phyloP scores from a whole-genome alignment of 2,113 vertebrate genomes.

The Cephalopterus ornatus region DNA sequence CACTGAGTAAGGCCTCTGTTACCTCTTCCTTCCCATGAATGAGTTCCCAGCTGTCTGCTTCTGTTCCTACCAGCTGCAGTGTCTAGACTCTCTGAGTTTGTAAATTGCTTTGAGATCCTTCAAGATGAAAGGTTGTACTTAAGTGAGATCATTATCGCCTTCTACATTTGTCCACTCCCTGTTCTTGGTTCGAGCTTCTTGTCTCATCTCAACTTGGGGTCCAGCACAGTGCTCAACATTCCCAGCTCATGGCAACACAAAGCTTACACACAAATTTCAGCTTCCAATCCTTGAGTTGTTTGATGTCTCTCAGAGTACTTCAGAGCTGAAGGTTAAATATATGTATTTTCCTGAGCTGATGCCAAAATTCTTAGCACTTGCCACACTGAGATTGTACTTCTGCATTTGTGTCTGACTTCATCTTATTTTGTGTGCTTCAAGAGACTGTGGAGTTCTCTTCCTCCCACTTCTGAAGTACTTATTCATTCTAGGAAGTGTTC shows the following conservation, averaged over 20 bases:
- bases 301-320: neutral
- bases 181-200: neutral
- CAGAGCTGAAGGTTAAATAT: conserved; percentile 43
- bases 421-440: conserved; percentile 52
- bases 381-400: neutral
- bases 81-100: conserved; percentile 43
- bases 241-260: neutral
- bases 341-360: conserved; percentile 11
- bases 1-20: neutral
- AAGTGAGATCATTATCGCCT: conserved; percentile 25
- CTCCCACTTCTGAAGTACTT: conserved; percentile 56
- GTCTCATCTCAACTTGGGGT: neutral
- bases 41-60: conserved; percentile 42
- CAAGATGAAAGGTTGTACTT: conserved; percentile 43
- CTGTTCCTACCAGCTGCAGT: conserved; percentile 49
- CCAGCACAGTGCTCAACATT: neutral
- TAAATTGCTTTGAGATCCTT: conserved; percentile 48
- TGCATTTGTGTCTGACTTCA: conserved; percentile 43
- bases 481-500: conserved; percentile 60
- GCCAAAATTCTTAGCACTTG: conserved; percentile 33
- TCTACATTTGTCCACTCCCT: conserved; percentile 38
- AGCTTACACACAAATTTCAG: neutral
- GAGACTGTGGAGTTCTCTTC: conserved; percentile 43
- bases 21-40: neutral
- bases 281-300: neutral